These are phyloP conservation scores for Dasysyrphus albostriatus DNA, from an alignment of 2,888 invertebrate species.

Conservation along the genomic window DNA sequence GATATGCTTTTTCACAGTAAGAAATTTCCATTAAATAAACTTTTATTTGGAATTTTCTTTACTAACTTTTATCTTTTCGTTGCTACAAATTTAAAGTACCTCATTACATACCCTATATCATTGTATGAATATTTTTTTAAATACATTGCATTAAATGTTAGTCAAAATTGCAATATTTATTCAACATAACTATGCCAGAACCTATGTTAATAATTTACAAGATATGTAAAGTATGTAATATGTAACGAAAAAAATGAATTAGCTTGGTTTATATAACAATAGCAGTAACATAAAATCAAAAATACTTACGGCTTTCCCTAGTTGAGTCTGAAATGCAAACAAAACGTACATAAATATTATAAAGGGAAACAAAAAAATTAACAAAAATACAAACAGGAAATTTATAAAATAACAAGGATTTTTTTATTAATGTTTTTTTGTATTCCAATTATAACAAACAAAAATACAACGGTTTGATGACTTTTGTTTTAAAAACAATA, in stretches of 20 bases:
- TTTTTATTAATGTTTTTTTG: too few species aligned
- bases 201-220: not conserved
- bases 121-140: too few species aligned
- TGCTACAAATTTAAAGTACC: too few species aligned
- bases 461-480: too few species aligned
- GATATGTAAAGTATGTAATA: not conserved
- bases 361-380: conserved; percentile 44
- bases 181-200: not conserved
- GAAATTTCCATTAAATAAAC: too few species aligned
- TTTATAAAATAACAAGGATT: not conserved
- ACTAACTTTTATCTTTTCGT: too few species aligned
- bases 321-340: conserved; percentile 78
- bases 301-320: conserved; percentile 78
- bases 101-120: too few species aligned
- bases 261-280: conserved; percentile 8
- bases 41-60: too few species aligned
- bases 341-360: conserved; percentile 59
- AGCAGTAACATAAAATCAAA: conserved; percentile 23
- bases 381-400: conserved; percentile 10
- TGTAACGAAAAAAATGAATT: not conserved
- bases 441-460: too few species aligned
- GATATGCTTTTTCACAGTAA: too few species aligned
- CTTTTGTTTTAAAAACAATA: too few species aligned
- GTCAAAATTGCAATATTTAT: not conserved
- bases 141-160: not conserved